A percentile compares a stretch with the other conserved stretches of the same genome.
Conservation (phyloP, 1,140 invertebrate genomes). For the Aphidius ervi region DNA sequence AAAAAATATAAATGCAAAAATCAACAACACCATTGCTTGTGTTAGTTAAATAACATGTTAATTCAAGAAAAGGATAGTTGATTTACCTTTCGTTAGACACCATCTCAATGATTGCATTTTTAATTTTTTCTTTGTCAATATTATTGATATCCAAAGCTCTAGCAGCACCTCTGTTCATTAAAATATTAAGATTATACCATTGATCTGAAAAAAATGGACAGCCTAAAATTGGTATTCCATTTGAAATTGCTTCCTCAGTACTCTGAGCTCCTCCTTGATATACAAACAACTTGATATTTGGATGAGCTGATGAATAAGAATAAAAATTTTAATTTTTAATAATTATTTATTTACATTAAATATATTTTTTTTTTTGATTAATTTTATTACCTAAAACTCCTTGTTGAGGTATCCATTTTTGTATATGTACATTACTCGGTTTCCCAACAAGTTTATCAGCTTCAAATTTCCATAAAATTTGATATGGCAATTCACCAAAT, state of each 20-base stretch:
- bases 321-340: background rate
- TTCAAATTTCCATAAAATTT: constrained; percentile 55
- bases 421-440: constrained; percentile 50
- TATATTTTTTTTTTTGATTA: background rate
- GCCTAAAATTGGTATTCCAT: constrained; percentile 50
- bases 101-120: constrained; percentile 32
- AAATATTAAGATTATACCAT: constrained; percentile 37
- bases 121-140: constrained; percentile 5
- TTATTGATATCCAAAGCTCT: constrained; percentile 21
- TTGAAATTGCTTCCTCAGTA: constrained; percentile 46
- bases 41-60: too few relatives aligned
- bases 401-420: constrained; percentile 55
- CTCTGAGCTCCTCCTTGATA: constrained; percentile 54
- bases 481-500: constrained; percentile 50
- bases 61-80: too few relatives aligned
- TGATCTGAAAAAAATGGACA: constrained; percentile 55
- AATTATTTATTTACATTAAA: background rate
- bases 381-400: constrained; percentile 47
- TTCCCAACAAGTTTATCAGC: constrained; percentile 35
- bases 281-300: constrained; percentile 48
- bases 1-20: background rate
- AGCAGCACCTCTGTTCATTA: constrained; percentile 24
- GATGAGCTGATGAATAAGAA: constrained; percentile 4
- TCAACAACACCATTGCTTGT: too few relatives aligned
- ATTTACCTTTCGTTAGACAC: constrained; percentile 31